phyloP scores from a whole-genome alignment of 2,797 vertebrate species.

The Sebastes taczanowskii region DNA sequence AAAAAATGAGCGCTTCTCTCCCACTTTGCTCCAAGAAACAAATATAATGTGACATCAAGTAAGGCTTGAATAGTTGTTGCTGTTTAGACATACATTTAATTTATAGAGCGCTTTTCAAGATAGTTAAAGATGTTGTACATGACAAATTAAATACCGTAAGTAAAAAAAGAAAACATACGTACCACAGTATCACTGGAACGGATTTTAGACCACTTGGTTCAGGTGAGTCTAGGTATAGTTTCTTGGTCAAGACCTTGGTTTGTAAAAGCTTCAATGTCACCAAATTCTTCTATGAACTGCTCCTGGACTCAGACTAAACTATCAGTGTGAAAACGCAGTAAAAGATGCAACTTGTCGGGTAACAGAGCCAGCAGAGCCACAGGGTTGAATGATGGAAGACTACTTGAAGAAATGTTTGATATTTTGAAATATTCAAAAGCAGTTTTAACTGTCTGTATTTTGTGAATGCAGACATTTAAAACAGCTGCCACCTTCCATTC shows the following conservation, averaged over 20 bases:
- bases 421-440: slow-evolving; percentile 7
- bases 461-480: slow-evolving; percentile 29
- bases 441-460: slow-evolving; percentile 12
- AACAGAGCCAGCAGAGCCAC: neutral
- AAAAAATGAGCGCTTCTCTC: neutral
- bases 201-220: neutral
- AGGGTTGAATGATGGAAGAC: slow-evolving; percentile 6
- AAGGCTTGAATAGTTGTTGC: neutral
- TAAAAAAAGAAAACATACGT: neutral
- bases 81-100: neutral
- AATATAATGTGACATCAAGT: neutral
- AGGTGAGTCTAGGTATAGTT: neutral
- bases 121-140: neutral
- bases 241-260: neutral
- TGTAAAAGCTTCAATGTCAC: neutral
- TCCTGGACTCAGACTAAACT: neutral
- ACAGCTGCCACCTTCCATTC: neutral
- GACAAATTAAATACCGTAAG: neutral
- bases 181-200: neutral
- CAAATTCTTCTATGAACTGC: neutral
- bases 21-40: neutral
- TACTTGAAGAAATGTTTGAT: slow-evolving; percentile 28
- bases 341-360: neutral
- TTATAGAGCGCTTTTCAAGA: neutral
- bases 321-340: neutral